Conservation (phyloP, 2,888 invertebrate species). For the Sarcophaga subvicina region DNA sequence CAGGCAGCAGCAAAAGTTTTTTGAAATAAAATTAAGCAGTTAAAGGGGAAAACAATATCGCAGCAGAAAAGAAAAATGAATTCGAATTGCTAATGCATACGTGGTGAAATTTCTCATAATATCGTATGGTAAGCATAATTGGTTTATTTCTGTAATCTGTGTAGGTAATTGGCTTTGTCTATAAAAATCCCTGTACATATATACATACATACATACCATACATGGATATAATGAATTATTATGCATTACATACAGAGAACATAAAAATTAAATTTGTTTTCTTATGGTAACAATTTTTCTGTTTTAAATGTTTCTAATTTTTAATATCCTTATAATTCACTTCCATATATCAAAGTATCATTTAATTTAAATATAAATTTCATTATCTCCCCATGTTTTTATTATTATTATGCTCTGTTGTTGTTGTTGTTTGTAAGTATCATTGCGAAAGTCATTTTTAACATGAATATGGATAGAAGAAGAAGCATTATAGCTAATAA, state of each 20-base stretch:
- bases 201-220: too few relatives aligned
- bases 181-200: not conserved
- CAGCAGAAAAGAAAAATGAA: too few relatives aligned
- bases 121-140: not conserved
- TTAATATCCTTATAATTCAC: conserved; percentile 63
- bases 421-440: too few relatives aligned
- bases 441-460: not conserved
- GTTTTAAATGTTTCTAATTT: not conserved
- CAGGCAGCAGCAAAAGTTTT: too few relatives aligned
- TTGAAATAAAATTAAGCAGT: too few relatives aligned
- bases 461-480: not conserved
- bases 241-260: not conserved
- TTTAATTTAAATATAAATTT: conserved; percentile 61
- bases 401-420: not conserved
- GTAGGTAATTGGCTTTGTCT: not conserved
- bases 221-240: not conserved
- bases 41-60: too few relatives aligned
- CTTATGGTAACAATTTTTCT: too few relatives aligned
- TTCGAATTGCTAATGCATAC: too few relatives aligned
- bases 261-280: too few relatives aligned
- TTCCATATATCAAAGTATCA: conserved; percentile 60
- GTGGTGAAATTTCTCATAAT: too few relatives aligned
- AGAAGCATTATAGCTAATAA: conserved; percentile 64
- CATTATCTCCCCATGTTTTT: conserved; percentile 8
- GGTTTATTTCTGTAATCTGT: not conserved